Conservation (phyloP, 2,113 vertebrate genomes). For the Nematolebias whitei region DNA sequence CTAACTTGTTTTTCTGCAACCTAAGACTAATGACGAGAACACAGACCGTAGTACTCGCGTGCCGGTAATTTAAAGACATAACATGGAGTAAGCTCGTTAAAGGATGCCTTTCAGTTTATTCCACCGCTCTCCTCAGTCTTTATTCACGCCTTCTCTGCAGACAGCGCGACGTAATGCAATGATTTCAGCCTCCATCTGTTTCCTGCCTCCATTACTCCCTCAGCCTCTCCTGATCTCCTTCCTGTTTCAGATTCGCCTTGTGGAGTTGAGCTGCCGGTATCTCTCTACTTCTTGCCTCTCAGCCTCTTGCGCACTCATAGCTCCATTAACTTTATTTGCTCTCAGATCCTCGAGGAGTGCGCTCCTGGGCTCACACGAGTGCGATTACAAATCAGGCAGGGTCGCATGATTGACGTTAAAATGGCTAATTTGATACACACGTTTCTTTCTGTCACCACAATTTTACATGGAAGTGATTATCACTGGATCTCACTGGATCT, state of each 20-base stretch:
- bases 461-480: not conserved
- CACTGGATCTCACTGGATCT: too few relatives aligned
- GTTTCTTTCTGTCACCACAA: not conserved
- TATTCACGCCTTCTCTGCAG: constrained; percentile 34
- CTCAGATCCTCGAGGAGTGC: not conserved
- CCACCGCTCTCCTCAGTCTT: constrained; percentile 22
- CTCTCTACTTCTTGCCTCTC: not conserved
- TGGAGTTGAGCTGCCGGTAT: constrained; percentile 21
- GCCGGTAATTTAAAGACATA: constrained; percentile 6
- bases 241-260: constrained; percentile 47
- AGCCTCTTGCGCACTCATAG: constrained; percentile 21
- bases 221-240: constrained; percentile 48
- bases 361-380: not conserved
- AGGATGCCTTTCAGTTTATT: constrained; percentile 34
- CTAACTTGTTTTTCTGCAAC: not conserved
- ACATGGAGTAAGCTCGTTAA: constrained; percentile 23
- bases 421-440: constrained; percentile 3
- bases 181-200: constrained; percentile 42
- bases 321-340: constrained; percentile 21
- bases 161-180: constrained; percentile 46
- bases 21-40: not conserved
- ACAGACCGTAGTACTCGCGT: not conserved
- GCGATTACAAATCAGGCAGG: constrained; percentile 2
- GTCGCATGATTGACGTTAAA: constrained; percentile 29
- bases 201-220: constrained; percentile 50